phyloP scores from a whole-genome alignment of 2,113 vertebrate species.

The Salvator merianae region DNA sequence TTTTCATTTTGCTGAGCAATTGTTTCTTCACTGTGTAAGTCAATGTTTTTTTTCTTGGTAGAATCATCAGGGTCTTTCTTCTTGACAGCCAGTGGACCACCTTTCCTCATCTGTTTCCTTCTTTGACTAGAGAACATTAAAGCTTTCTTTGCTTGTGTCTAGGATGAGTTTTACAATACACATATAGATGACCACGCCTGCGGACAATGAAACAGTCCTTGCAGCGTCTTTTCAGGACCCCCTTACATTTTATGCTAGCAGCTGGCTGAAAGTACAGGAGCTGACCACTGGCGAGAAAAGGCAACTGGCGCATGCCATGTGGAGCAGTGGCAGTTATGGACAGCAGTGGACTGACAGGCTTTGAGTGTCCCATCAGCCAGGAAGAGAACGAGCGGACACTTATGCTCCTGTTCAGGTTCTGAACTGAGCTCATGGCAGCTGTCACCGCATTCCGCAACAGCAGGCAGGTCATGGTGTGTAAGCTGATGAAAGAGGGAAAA shows the following conservation, averaged over 20 bases:
- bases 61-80: neutral
- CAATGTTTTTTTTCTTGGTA: neutral
- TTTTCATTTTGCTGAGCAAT: neutral
- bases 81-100: neutral
- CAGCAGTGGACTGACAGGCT: rapidly evolving
- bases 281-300: constrained; percentile 44
- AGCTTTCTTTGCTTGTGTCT: constrained; percentile 88
- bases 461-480: constrained; percentile 68
- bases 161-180: constrained; percentile 84
- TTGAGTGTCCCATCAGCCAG: constrained; percentile 48
- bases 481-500: neutral
- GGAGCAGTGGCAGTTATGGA: neutral
- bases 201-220: constrained; percentile 87
- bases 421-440: constrained; percentile 59
- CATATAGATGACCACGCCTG: constrained; percentile 80
- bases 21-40: neutral
- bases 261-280: constrained; percentile 51
- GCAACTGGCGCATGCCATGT: constrained; percentile 49
- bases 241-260: constrained; percentile 87
- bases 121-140: constrained; percentile 35
- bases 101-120: neutral
- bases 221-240: constrained; percentile 81
- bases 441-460: constrained; percentile 63
- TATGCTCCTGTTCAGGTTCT: constrained; percentile 33
- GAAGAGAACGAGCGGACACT: constrained; percentile 33